Evolutionary conservation across 2,113 vertebrate species (phyloP).

Genomic region (Sceloporus tristichus): DNA sequence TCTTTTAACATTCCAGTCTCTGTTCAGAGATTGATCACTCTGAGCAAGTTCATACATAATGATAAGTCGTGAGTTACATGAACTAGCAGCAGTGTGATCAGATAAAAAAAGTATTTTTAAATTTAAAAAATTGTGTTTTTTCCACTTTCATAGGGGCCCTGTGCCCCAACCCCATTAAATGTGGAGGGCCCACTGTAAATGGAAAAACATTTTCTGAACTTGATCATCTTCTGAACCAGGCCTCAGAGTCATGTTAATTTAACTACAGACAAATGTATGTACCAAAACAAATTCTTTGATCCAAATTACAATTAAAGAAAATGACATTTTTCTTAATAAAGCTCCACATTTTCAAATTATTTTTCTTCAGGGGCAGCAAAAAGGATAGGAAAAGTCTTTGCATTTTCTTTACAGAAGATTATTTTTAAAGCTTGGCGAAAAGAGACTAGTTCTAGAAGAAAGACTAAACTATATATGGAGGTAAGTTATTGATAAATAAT

Average conservation of each 20-base stretch:
- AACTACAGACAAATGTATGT: neutral
- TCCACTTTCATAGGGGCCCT: too few relatives aligned
- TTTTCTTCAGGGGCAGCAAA: constrained; percentile 50
- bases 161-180: too few relatives aligned
- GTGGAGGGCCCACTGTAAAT: neutral
- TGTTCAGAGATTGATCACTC: neutral
- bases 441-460: constrained; percentile 39
- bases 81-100: too few relatives aligned
- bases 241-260: neutral
- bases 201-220: neutral
- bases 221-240: neutral
- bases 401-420: constrained; percentile 40
- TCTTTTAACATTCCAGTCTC: neutral
- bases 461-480: constrained; percentile 60
- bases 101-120: too few relatives aligned
- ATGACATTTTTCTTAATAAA: neutral
- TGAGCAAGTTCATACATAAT: neutral
- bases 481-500: constrained; percentile 45
- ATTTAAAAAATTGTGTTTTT: too few relatives aligned
- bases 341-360: constrained; percentile 1
- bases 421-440: constrained; percentile 58
- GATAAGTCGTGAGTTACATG: neutral
- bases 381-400: constrained; percentile 52
- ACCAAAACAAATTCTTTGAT: neutral
- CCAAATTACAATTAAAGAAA: neutral